Evolutionary conservation across 1,140 invertebrate species (phyloP).

Genomic region (Sesamia nonagrioides): DNA sequence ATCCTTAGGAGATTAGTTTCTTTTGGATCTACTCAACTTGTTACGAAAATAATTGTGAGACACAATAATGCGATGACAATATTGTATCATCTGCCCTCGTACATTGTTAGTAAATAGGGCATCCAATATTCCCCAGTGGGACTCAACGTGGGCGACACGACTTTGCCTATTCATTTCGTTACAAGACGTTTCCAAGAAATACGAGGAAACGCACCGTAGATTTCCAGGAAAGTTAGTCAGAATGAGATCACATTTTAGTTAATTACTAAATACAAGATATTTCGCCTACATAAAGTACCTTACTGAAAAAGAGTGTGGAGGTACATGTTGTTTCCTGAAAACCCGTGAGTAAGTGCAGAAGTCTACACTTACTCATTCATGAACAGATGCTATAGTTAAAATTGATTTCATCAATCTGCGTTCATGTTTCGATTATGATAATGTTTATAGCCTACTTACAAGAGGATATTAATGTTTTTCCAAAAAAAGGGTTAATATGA

Average conservation of each 20-base stretch:
- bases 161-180: conserved; percentile 42
- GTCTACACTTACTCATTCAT: neutral
- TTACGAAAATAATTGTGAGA: conserved; percentile 34
- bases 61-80: conserved; percentile 24
- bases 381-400: neutral
- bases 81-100: conserved; percentile 19
- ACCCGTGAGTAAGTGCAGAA: conserved; percentile 35
- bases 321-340: conserved; percentile 15
- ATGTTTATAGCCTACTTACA: conserved; percentile 45
- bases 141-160: conserved; percentile 34
- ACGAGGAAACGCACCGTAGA: conserved; percentile 33
- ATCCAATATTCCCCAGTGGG: conserved; percentile 28
- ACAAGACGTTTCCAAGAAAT: conserved; percentile 41
- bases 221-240: conserved; percentile 29
- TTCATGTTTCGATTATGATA: conserved; percentile 38
- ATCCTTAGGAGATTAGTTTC: conserved; percentile 26
- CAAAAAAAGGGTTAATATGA: conserved; percentile 58
- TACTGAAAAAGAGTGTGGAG: neutral
- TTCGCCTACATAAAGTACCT: neutral
- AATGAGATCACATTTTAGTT: conserved; percentile 46
- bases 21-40: conserved; percentile 6
- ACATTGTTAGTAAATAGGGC: conserved; percentile 48
- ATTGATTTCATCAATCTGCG: conserved; percentile 7
- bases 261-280: conserved; percentile 29
- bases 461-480: conserved; percentile 51